Conservation (phyloP, 2,888 invertebrate species). For the Phortica magna region DNA sequence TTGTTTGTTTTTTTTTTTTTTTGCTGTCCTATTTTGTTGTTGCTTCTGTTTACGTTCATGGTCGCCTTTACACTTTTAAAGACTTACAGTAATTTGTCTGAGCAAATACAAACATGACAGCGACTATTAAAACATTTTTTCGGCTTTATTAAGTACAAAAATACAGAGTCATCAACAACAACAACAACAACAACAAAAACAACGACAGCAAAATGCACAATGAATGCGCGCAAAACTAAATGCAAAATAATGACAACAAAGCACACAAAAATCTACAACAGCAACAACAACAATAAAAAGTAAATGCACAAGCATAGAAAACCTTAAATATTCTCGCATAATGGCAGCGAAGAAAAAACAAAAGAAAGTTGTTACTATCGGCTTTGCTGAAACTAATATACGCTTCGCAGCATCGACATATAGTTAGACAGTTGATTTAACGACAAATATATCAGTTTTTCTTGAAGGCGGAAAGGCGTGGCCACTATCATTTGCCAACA, state of each 20-base stretch:
- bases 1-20: neutral
- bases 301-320: too few species aligned
- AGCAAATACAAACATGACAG: conserved; percentile 33
- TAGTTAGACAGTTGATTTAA: too few species aligned
- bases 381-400: too few species aligned
- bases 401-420: too few species aligned
- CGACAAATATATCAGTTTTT: too few species aligned
- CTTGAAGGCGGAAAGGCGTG: too few species aligned
- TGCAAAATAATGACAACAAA: neutral
- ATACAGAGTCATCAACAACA: neutral
- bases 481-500: too few species aligned
- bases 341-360: too few species aligned
- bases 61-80: neutral
- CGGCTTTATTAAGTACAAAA: conserved; percentile 26
- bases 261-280: neutral
- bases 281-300: neutral
- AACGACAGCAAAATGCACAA: conserved; percentile 4
- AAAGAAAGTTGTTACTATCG: too few species aligned
- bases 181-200: neutral
- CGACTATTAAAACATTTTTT: conserved; percentile 32
- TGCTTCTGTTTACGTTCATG: neutral
- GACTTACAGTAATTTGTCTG: conserved; percentile 12
- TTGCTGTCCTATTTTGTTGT: neutral
- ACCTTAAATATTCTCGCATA: too few species aligned
- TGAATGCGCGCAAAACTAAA: neutral